Percentiles rank a stretch among this genome's conserved stretches.
Evolutionary conservation across 2,113 vertebrate species (phyloP).

Genomic region (Lathamus discolor): DNA sequence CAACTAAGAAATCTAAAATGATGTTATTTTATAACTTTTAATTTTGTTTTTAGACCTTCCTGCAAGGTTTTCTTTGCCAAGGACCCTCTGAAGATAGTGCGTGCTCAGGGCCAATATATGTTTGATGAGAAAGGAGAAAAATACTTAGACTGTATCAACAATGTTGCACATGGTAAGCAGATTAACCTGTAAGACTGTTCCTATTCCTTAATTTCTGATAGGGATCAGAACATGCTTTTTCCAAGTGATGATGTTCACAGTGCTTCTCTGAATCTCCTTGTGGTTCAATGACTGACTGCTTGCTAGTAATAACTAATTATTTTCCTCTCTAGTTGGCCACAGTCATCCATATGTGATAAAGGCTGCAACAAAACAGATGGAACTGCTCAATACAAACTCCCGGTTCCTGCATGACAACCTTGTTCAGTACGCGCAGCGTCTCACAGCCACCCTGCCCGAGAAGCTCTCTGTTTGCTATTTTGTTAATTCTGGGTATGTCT

Average conservation of each 20-base stretch:
- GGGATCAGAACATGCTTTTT: neutral
- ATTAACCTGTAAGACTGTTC: neutral
- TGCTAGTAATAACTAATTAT: neutral
- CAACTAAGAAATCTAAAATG: neutral
- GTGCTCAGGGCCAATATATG: conserved; percentile 92
- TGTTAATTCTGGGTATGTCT: conserved; percentile 93
- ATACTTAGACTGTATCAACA: conserved; percentile 97
- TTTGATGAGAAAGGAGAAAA: conserved; percentile 87
- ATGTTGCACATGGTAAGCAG: conserved; percentile 91
- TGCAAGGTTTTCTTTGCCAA: conserved; percentile 94
- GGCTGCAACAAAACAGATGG: conserved; percentile 91
- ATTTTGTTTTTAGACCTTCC: conserved; percentile 83
- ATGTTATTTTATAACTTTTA: neutral
- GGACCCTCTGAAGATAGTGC: conserved; percentile 93
- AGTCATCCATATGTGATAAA: conserved; percentile 89
- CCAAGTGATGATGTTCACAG: neutral
- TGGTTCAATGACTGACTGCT: neutral
- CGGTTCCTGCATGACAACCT: conserved; percentile 96
- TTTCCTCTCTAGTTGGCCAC: conserved; percentile 85
- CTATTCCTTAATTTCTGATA: neutral
- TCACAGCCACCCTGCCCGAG: conserved; percentile 87
- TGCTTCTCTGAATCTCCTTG: neutral
- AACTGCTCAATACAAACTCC: conserved; percentile 93
- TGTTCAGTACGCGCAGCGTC: conserved; percentile 86
- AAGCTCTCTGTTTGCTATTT: conserved; percentile 94